phyloP scores from a whole-genome alignment of 2,113 vertebrate species.

The Rhinoptilus africanus region DNA sequence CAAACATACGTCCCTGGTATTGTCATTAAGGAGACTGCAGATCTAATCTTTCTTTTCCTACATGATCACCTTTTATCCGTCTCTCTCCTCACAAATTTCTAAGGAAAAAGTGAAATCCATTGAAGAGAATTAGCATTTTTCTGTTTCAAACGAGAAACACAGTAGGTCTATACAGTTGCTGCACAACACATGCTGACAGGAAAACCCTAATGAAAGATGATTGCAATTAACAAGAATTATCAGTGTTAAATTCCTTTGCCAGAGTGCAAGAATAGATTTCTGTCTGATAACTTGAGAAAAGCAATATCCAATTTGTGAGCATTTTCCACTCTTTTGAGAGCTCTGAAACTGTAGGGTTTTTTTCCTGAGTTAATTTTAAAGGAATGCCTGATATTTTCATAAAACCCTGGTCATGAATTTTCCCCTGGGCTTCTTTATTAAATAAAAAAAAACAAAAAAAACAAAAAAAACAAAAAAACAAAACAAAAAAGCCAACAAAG shows the following conservation, averaged over 20 bases:
- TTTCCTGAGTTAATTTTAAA: constrained; percentile 1
- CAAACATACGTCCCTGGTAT: not conserved
- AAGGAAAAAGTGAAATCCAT: not conserved
- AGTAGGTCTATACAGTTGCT: not conserved
- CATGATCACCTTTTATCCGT: not conserved
- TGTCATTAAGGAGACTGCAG: not conserved
- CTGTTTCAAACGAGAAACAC: not conserved
- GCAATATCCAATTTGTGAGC: not conserved
- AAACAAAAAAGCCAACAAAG: accelerated
- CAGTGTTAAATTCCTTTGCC: not conserved
- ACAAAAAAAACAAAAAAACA: too few species aligned
- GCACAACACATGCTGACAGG: not conserved
- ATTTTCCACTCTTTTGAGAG: not conserved
- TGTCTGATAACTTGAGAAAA: not conserved
- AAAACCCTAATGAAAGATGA: constrained; percentile 26
- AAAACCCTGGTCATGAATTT: not conserved
- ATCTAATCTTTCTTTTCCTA: not conserved
- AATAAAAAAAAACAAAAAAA: not conserved
- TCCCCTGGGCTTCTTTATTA: not conserved
- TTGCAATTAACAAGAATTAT: constrained; percentile 25
- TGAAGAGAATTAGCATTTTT: not conserved
- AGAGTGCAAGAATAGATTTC: constrained; percentile 9
- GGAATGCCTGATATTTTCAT: not conserved
- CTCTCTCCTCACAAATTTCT: not conserved
- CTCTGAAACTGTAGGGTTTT: not conserved